Conservation (phyloP, 2,888 invertebrate species). For the Cephus runcator region DNA sequence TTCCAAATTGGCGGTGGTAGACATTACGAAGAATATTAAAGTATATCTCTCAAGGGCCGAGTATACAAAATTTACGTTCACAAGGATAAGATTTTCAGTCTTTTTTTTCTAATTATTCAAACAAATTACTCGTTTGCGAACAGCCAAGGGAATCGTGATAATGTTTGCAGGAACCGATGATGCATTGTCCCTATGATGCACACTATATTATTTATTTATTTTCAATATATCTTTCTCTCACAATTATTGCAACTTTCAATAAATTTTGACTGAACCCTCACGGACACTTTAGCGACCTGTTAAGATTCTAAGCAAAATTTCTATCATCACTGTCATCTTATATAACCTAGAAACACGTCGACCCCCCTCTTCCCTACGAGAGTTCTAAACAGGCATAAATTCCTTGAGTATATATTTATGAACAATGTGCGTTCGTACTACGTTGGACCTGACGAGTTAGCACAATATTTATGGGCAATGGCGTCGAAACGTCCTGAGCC, state of each 20-base stretch:
- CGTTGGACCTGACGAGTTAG: background rate
- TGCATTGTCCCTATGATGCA: background rate
- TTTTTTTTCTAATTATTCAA: background rate
- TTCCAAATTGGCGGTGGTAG: background rate
- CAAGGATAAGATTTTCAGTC: background rate
- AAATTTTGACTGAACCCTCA: background rate
- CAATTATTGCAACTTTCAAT: background rate
- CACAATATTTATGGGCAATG: background rate
- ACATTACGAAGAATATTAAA: background rate
- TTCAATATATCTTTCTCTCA: background rate
- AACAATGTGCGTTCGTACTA: background rate
- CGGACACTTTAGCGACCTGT: background rate
- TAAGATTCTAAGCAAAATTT: background rate
- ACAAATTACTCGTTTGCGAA: background rate
- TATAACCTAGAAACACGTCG: background rate
- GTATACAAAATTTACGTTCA: background rate
- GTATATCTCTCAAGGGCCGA: background rate
- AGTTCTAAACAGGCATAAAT: conserved; percentile 9
- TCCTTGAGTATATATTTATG: conserved; percentile 10
- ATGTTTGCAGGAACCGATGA: background rate
- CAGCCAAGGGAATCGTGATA: background rate
- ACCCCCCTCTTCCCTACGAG: conserved; percentile 5
- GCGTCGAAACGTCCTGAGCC: background rate
- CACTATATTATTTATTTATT: background rate
- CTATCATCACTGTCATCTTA: background rate